These are phyloP conservation scores for Scleropages formosus DNA, from an alignment of 2,797 vertebrate genomes.

Conservation along the genomic window DNA sequence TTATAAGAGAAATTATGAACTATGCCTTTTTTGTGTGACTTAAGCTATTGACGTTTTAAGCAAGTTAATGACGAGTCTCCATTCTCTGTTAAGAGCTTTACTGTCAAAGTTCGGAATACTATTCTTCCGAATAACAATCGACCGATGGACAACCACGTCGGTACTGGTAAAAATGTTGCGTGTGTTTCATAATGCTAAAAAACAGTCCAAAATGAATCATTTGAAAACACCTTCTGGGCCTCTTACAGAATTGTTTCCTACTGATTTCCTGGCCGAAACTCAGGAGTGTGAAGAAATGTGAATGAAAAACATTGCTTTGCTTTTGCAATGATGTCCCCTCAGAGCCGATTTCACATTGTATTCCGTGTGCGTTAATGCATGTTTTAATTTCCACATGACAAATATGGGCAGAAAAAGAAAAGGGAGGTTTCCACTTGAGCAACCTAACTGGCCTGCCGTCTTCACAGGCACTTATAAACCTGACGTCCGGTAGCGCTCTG, in stretches of 20 bases:
- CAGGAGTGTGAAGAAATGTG: slow-evolving; percentile 58
- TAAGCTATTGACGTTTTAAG: background rate
- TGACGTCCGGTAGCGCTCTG: background rate
- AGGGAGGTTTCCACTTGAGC: slow-evolving; percentile 25
- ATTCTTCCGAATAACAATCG: background rate
- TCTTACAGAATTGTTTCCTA: background rate
- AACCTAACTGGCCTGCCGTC: background rate
- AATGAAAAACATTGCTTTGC: slow-evolving; percentile 51
- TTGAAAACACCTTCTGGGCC: background rate
- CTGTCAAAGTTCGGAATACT: background rate
- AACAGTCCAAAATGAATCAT: background rate
- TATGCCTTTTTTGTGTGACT: no score
- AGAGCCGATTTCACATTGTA: slow-evolving; percentile 61
- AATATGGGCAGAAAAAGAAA: slow-evolving; percentile 35
- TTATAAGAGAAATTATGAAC: no score
- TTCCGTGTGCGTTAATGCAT: slow-evolving; percentile 36
- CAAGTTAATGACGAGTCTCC: background rate
- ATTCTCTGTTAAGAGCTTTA: background rate
- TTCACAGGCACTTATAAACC: background rate
- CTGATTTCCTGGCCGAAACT: slow-evolving; percentile 32
- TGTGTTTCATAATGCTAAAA: slow-evolving; percentile 26
- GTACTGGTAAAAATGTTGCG: background rate
- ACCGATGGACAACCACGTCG: background rate
- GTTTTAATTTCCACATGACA: slow-evolving; percentile 38
- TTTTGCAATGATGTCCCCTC: slow-evolving; percentile 65